Evolutionary conservation across 2,888 invertebrate species (phyloP).

Genomic region (Rhaphigaster nebulosa): DNA sequence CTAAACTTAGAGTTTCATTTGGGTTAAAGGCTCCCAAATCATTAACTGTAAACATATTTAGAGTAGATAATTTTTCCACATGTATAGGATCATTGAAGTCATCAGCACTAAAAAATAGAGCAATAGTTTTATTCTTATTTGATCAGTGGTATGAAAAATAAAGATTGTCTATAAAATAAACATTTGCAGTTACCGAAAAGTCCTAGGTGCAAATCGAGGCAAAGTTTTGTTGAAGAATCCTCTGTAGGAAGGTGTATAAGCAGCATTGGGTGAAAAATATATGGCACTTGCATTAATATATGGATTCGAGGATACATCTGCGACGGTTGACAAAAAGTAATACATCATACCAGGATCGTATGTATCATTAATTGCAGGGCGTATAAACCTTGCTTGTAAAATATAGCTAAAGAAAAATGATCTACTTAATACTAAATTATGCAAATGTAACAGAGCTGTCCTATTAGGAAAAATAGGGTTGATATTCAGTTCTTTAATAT

Average conservation of each 20-base stretch:
- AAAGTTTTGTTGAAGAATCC: slow-evolving; percentile 97
- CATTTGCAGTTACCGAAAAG: slow-evolving; percentile 73
- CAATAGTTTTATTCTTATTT: background rate
- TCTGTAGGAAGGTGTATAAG: slow-evolving; percentile 93
- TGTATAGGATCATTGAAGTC: slow-evolving; percentile 98
- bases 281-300: slow-evolving; percentile 93
- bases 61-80: slow-evolving; percentile 92
- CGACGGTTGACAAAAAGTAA: slow-evolving; percentile 93
- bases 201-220: slow-evolving; percentile 93
- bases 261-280: slow-evolving; percentile 94
- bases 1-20: slow-evolving; percentile 82
- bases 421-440: slow-evolving; percentile 95
- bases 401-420: slow-evolving; percentile 97
- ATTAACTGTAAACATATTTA: slow-evolving; percentile 89
- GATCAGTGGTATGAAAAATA: background rate
- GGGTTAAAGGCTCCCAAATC: slow-evolving; percentile 87
- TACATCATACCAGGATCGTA: slow-evolving; percentile 99
- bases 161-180: background rate
- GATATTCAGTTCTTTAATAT: slow-evolving; percentile 93
- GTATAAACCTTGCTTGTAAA: slow-evolving; percentile 88
- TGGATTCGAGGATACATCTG: slow-evolving; percentile 94
- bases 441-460: slow-evolving; percentile 91
- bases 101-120: slow-evolving; percentile 76
- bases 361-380: slow-evolving; percentile 91
- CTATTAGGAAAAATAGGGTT: slow-evolving; percentile 96